These are phyloP conservation scores for Jordanella pulchra DNA, from an alignment of 2,797 vertebrate species.

Conservation along the genomic window DNA sequence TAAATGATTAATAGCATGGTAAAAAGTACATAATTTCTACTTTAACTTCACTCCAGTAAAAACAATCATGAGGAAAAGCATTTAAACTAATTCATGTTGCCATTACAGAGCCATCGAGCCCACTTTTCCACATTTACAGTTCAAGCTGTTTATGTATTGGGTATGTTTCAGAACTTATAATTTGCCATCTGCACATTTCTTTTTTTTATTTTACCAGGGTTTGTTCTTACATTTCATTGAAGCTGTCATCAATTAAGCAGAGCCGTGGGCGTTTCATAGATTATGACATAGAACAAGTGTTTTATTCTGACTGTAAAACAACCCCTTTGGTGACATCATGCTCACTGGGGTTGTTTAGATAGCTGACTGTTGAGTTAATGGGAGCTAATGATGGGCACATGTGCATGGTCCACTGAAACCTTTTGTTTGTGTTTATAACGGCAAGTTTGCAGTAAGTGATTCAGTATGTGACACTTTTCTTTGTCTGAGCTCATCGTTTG, in stretches of 20 bases:
- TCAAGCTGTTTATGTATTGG: not conserved
- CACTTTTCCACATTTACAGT: constrained; percentile 1
- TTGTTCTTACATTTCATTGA: constrained; percentile 6
- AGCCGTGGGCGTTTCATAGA: constrained; percentile 22
- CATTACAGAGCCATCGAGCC: not conserved
- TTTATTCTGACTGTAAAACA: constrained; percentile 33
- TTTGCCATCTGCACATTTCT: constrained; percentile 21
- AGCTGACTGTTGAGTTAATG: constrained; percentile 29
- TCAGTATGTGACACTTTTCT: constrained; percentile 44
- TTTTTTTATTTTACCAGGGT: not conserved
- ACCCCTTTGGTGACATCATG: constrained; percentile 60
- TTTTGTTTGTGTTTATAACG: constrained; percentile 59
- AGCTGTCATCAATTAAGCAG: constrained; percentile 12
- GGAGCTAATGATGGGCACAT: constrained; percentile 37
- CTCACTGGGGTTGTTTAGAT: constrained; percentile 41
- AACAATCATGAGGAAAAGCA: not conserved
- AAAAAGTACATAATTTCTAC: not conserved
- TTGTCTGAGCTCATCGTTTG: constrained; percentile 65
- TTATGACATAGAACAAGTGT: constrained; percentile 30
- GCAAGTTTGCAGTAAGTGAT: constrained; percentile 47
- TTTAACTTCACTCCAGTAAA: not conserved
- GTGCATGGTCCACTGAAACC: constrained; percentile 47
- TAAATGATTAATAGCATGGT: not conserved
- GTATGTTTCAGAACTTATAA: constrained; percentile 2
- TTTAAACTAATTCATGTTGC: not conserved